Evolutionary conservation across 37 sponge, comb jelly and placozoan genomes (phyloP).

Genomic region (Spongia lamella): DNA sequence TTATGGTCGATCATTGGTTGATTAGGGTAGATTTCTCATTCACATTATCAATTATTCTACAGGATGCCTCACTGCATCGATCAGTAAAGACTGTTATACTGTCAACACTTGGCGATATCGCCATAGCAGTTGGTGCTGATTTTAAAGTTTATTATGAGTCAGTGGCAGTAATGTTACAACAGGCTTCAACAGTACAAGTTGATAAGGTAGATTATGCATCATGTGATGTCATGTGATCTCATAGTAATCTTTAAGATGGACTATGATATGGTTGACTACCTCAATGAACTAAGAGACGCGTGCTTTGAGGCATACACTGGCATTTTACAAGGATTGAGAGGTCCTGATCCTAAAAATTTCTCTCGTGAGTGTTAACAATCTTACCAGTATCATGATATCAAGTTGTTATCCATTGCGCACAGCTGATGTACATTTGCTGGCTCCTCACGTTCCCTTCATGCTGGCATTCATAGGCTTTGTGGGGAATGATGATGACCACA

Average conservation of each 20-base stretch:
- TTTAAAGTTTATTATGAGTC: conserved; percentile 67
- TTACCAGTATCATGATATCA: background rate
- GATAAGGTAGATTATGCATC: conserved; percentile 61
- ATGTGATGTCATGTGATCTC: background rate
- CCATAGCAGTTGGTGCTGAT: conserved; percentile 81
- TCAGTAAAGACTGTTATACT: conserved; percentile 89
- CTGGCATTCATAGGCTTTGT: conserved; percentile 63
- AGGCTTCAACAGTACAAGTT: conserved; percentile 68
- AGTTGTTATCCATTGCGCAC: background rate
- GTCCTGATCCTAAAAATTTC: conserved; percentile 28
- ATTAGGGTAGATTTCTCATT: background rate
- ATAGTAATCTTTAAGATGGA: conserved; percentile 53
- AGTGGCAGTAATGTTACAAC: conserved; percentile 76
- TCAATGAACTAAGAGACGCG: conserved; percentile 91
- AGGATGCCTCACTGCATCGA: conserved; percentile 75
- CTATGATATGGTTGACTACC: conserved; percentile 90
- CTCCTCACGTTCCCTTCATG: conserved; percentile 75
- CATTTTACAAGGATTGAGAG: conserved; percentile 91
- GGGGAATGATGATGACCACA: conserved; percentile 76
- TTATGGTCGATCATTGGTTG: background rate
- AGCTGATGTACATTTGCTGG: conserved; percentile 73
- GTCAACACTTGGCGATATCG: conserved; percentile 92
- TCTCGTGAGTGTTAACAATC: background rate
- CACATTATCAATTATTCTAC: background rate
- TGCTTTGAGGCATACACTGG: conserved; percentile 98